These are phyloP conservation scores for Macrosoma leucophasiata DNA, from an alignment of 2,888 invertebrate genomes.

Conservation along the genomic window DNA sequence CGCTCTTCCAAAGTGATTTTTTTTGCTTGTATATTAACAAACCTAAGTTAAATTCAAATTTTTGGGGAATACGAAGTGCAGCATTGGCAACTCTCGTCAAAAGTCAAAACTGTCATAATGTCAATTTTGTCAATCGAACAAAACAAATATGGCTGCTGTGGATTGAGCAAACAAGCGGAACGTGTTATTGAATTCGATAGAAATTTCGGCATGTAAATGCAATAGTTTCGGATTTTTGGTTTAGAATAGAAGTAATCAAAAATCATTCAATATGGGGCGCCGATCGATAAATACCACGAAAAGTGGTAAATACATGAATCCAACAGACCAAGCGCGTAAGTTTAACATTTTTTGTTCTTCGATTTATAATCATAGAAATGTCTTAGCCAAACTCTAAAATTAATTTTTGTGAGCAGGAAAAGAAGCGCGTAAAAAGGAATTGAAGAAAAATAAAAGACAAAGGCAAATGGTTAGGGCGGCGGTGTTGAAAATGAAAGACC, in stretches of 20 bases:
- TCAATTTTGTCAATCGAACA: too few species aligned
- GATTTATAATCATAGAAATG: slow-evolving; percentile 11
- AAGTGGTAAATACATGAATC: slow-evolving; percentile 99
- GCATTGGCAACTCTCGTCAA: too few species aligned
- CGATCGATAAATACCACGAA: slow-evolving; percentile 99
- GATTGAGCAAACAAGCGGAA: too few species aligned
- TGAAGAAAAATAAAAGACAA: slow-evolving; percentile 99
- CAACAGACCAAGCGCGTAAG: slow-evolving; percentile 99
- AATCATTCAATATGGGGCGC: slow-evolving; percentile 85
- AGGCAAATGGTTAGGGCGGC: slow-evolving; percentile 96
- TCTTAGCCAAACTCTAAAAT: slow-evolving; percentile 1
- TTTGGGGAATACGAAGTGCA: too few species aligned
- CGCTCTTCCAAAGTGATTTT: too few species aligned
- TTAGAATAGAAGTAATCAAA: neutral
- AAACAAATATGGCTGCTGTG: too few species aligned
- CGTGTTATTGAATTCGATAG: too few species aligned
- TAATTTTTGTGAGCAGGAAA: slow-evolving; percentile 80
- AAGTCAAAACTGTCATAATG: too few species aligned
- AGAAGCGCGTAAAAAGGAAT: slow-evolving; percentile 96
- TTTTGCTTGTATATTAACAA: too few species aligned
- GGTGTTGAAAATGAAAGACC: slow-evolving; percentile 98
- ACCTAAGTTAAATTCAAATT: too few species aligned
- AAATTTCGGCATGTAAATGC: too few species aligned
- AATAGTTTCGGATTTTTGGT: neutral
- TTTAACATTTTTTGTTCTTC: slow-evolving; percentile 35